Evolutionary conservation across 2,888 invertebrate species (phyloP).

Genomic region (Perdita meconis): DNA sequence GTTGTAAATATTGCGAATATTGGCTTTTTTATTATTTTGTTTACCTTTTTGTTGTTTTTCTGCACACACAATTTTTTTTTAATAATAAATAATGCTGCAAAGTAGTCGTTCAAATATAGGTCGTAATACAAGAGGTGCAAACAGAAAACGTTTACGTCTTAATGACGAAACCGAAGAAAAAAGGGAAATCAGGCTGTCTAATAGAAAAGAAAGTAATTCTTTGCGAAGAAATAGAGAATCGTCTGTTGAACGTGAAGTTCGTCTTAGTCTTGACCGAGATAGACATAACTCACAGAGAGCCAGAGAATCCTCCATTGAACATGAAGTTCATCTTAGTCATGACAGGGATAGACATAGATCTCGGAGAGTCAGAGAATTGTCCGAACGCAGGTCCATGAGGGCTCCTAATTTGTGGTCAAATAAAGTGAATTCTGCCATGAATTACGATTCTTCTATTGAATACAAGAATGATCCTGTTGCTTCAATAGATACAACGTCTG

Average conservation of each 20-base stretch:
- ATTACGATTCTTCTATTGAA: background rate
- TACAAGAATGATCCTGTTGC: background rate
- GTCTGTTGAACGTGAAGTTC: background rate
- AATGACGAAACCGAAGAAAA: background rate
- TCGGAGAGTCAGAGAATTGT: background rate
- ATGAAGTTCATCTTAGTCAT: background rate
- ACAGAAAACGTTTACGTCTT: too few relatives aligned
- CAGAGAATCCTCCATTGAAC: slow-evolving; percentile 1
- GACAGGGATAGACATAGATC: background rate
- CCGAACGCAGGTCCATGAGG: background rate
- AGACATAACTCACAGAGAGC: background rate
- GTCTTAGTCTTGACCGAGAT: background rate
- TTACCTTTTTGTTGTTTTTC: background rate
- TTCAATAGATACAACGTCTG: background rate
- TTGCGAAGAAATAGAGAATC: background rate
- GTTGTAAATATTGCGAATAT: slow-evolving; percentile 1
- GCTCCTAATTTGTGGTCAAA: background rate
- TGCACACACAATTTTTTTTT: background rate
- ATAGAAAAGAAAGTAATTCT: background rate
- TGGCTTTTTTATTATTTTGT: slow-evolving; percentile 5
- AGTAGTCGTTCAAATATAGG: background rate
- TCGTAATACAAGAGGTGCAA: background rate
- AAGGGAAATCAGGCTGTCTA: background rate
- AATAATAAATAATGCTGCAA: background rate
- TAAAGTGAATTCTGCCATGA: background rate